Conservation (phyloP, 2,888 invertebrate genomes). For the Leptopterna dolabrata region DNA sequence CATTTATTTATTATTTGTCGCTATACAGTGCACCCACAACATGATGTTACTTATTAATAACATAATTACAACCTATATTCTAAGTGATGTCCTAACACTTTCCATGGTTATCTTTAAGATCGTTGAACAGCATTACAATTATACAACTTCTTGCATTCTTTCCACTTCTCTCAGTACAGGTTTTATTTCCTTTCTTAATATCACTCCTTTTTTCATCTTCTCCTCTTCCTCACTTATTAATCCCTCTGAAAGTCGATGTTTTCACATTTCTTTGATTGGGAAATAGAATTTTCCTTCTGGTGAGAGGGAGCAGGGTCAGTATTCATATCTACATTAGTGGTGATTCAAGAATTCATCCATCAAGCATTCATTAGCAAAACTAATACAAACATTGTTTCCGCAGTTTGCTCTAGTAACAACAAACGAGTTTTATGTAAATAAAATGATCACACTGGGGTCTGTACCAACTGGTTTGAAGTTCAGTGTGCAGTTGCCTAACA, state of each 20-base stretch:
- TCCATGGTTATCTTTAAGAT: slow-evolving; percentile 17
- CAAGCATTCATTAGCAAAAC: too few relatives aligned
- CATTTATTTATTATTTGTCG: slow-evolving; percentile 50
- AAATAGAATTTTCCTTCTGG: background rate
- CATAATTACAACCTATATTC: slow-evolving; percentile 59
- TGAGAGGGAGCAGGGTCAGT: too few relatives aligned
- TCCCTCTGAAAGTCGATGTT: background rate
- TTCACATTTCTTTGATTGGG: background rate
- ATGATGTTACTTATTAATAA: slow-evolving; percentile 54
- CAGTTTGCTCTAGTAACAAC: too few relatives aligned
- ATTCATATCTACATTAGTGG: too few relatives aligned
- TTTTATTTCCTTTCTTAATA: background rate
- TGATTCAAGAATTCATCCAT: too few relatives aligned
- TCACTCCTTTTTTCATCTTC: background rate
- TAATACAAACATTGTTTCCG: too few relatives aligned
- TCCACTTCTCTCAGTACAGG: background rate
- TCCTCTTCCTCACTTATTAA: background rate
- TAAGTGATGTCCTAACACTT: slow-evolving; percentile 59
- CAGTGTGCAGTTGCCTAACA: too few relatives aligned
- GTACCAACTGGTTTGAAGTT: too few relatives aligned
- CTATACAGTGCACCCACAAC: slow-evolving; percentile 53
- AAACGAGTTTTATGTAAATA: too few relatives aligned
- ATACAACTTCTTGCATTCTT: slow-evolving; percentile 8
- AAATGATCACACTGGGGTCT: too few relatives aligned
- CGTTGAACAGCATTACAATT: slow-evolving; percentile 27